Evolutionary conservation across 2,888 invertebrate species (phyloP).

Genomic region (Cataglyphis altisquamis): DNA sequence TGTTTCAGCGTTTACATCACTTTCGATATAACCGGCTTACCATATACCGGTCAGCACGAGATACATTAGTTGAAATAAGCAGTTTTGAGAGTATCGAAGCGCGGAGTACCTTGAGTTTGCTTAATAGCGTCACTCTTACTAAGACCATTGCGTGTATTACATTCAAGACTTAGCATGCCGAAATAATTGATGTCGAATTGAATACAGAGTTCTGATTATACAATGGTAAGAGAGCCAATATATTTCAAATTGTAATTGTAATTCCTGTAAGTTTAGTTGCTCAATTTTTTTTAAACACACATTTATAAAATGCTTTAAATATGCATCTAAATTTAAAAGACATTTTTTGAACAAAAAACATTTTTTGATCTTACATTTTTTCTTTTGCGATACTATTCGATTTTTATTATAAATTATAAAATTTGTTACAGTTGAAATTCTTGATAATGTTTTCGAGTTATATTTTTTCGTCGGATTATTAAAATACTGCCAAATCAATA

Average conservation of each 20-base stretch:
- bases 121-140: conserved; percentile 2
- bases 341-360: neutral
- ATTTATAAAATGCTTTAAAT: neutral
- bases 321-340: neutral
- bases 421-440: neutral
- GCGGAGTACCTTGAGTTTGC: conserved; percentile 35
- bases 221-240: neutral
- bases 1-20: conserved; percentile 35
- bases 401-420: neutral
- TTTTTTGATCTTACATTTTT: neutral
- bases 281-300: neutral
- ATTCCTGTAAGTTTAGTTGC: neutral
- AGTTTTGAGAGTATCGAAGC: conserved; percentile 41
- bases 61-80: conserved; percentile 40
- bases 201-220: neutral
- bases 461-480: neutral
- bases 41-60: conserved; percentile 14
- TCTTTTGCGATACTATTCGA: neutral
- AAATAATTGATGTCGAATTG: neutral
- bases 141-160: neutral
- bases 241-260: neutral
- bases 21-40: conserved; percentile 26
- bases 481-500: neutral
- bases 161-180: neutral
- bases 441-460: neutral